Evolutionary conservation across 2,888 invertebrate genomes (phyloP), one percentile per base, ranked within the genome.

Genomic region (Pteria penguin): DNA sequence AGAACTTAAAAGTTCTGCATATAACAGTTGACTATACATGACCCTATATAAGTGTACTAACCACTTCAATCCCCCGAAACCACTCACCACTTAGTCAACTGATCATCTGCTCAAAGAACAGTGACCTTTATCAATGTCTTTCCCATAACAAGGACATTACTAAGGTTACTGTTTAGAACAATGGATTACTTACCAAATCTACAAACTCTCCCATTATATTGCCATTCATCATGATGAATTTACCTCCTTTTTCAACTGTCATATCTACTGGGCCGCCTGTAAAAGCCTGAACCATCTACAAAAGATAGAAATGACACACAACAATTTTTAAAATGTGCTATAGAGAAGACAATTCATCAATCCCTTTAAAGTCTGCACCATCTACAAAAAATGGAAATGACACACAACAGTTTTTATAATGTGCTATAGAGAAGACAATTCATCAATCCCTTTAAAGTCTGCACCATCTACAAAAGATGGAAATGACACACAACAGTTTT

Each of bases 191-290:
- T 88, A 94, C 95, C 84, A 99, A 92, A 89, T 98, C 96, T 61
- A 95, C 93, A 92, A 98, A 99, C 88, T 95, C 95, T 0, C 99
- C 99, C 0, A 94, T 94, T 57, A 99, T 96, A 92, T 97, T 98
- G 18, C 98, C 98, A 70, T 96, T 97, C 90, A 98, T 98, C 2
- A 99, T 93, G 5, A 95, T 95, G 91, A 99, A 99, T 86, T 95
- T 95, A 24, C 98, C 99, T 2, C 96, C 96, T 87, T 96, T 96
- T 70, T 94, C 94, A 0, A 95, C 94, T 3, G 98, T 96, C 88
- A 97, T 93, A 91, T 95, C 95, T 0, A 95, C 96, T 62, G 95
- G 95, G 5, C 96, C 95, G 89, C 96, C 95, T 24, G 92, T 91
- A 92, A 98, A 99, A 0, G 97, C 97, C 70, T 95, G 95, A 33